phyloP scores from a whole-genome alignment of 2,888 invertebrate genomes.

The Drosophila villosipedis region DNA sequence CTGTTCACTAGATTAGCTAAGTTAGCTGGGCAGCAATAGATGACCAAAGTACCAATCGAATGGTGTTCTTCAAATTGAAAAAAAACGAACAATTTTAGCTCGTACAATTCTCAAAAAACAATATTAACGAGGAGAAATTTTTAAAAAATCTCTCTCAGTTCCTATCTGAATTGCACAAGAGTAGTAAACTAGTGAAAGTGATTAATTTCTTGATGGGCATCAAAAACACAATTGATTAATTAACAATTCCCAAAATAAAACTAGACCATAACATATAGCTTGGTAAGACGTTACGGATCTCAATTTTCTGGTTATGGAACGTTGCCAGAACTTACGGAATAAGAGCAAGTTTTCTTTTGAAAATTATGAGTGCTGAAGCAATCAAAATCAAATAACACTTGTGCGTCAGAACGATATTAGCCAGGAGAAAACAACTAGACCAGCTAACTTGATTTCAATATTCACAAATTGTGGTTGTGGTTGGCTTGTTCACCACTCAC shows the following conservation, averaged over 20 bases:
- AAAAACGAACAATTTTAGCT: slow-evolving; percentile 1
- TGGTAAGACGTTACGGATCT: too few relatives aligned
- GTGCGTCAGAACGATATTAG: too few relatives aligned
- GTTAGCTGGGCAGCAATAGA: slow-evolving; percentile 51
- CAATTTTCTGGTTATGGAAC: too few relatives aligned
- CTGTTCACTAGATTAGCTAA: slow-evolving; percentile 53
- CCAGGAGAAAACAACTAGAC: slow-evolving; percentile 37
- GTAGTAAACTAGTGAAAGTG: slow-evolving; percentile 47
- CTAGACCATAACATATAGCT: too few relatives aligned
- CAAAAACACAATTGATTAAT: too few relatives aligned
- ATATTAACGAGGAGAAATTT: slow-evolving; percentile 41
- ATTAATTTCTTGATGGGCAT: too few relatives aligned
- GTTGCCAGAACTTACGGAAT: too few relatives aligned
- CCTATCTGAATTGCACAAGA: slow-evolving; percentile 35
- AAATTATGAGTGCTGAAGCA: too few relatives aligned
- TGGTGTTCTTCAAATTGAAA: slow-evolving; percentile 14
- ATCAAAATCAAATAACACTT: too few relatives aligned
- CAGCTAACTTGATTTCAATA: slow-evolving; percentile 24
- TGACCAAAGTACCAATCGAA: slow-evolving; percentile 4
- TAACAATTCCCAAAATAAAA: too few relatives aligned
- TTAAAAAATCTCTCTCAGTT: slow-evolving; percentile 32
- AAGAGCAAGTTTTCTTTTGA: too few relatives aligned
- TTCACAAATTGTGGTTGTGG: not conserved
- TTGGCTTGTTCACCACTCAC: not conserved
- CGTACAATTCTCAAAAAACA: not conserved